phyloP scores from a whole-genome alignment of 2,797 vertebrate genomes.

The Alexandromys oeconomus region DNA sequence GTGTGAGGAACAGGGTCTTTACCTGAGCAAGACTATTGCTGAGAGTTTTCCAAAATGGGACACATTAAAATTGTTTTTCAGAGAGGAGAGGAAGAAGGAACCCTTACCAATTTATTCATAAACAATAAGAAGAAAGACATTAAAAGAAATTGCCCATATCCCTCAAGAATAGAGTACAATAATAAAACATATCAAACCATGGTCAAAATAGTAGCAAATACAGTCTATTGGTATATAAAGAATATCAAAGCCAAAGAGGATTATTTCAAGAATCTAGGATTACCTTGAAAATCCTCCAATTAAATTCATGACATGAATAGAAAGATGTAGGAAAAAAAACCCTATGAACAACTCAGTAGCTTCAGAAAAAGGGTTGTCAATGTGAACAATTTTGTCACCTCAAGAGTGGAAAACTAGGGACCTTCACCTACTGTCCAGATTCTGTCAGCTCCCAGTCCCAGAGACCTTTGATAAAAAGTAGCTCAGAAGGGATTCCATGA shows the following conservation, averaged over 20 bases:
- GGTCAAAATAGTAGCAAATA: constrained; percentile 44
- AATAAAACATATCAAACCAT: constrained; percentile 22
- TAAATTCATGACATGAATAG: constrained; percentile 11
- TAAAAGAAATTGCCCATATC: not conserved
- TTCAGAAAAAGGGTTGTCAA: not conserved
- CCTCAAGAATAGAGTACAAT: not conserved
- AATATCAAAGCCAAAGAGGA: not conserved
- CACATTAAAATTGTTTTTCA: not conserved
- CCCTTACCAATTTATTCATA: not conserved
- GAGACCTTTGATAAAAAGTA: not conserved
- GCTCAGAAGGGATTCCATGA: not conserved
- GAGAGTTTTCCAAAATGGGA: not conserved
- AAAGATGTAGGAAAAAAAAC: not conserved
- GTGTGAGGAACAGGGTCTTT: no score
- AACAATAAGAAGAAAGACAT: not conserved
- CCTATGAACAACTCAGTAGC: not conserved
- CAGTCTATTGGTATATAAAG: not conserved
- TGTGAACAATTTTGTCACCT: not conserved
- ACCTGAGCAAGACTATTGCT: not conserved
- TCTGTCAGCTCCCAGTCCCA: not conserved
- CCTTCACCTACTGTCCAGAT: not conserved
- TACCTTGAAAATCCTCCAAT: not conserved
- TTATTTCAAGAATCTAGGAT: constrained; percentile 10
- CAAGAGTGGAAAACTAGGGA: not conserved
- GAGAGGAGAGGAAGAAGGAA: not conserved